Conservation (phyloP, 2,113 vertebrate genomes). For the Tachycineta bicolor region DNA sequence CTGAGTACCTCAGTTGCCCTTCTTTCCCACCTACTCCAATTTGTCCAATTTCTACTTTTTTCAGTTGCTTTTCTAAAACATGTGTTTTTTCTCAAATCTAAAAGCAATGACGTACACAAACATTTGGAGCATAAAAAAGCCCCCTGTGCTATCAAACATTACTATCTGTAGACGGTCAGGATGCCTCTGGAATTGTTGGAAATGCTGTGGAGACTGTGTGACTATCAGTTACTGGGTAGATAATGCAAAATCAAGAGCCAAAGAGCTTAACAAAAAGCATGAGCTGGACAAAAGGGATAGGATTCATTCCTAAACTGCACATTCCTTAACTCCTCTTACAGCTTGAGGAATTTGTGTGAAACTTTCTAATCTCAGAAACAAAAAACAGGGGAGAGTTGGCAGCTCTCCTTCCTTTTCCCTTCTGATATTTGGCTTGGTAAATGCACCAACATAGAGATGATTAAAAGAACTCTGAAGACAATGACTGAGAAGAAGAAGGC, state of each 20-base stretch:
- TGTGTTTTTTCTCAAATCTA: background rate
- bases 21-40: background rate
- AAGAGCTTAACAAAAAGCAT: conserved; percentile 47
- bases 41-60: background rate
- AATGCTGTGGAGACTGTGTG: background rate
- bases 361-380: background rate
- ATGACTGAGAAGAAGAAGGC: background rate
- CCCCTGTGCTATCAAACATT: background rate
- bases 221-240: background rate
- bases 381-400: background rate
- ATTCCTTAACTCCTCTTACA: background rate
- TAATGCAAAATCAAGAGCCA: conserved; percentile 42
- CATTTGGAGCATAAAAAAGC: background rate
- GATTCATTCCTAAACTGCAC: background rate
- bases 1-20: background rate
- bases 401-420: background rate
- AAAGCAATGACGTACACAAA: background rate
- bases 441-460: background rate
- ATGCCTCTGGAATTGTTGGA: background rate
- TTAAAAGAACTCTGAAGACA: background rate
- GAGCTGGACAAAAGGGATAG: conserved; percentile 12
- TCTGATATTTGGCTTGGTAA: background rate
- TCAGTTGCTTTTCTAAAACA: background rate
- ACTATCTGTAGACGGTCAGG: background rate
- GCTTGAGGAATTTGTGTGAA: background rate